A percentile compares a stretch with the other conserved stretches of the same genome.
phyloP scores from a whole-genome alignment of 2,888 invertebrate species.

The Parnassius smintheus region DNA sequence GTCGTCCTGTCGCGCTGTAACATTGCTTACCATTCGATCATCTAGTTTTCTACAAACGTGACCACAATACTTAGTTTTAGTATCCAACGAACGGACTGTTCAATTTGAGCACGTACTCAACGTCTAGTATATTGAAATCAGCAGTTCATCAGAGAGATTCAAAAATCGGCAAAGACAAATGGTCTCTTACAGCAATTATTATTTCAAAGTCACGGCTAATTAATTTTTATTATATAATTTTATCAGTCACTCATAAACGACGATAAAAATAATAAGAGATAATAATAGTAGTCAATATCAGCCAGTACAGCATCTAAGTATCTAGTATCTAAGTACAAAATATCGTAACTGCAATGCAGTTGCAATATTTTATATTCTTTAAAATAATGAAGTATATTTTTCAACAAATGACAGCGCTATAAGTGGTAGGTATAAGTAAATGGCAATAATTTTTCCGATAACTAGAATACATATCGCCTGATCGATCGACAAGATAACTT shows the following conservation, averaged over 20 bases:
- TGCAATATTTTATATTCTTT: conserved; percentile 32
- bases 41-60: conserved; percentile 35
- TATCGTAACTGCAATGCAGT: background rate
- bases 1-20: conserved; percentile 41
- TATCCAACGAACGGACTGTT: no score
- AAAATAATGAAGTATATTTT: conserved; percentile 30
- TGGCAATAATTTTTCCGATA: conserved; percentile 51
- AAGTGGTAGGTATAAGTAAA: conserved; percentile 30
- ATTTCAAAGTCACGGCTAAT: no score
- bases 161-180: no score
- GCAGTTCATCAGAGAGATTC: no score
- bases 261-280: no score
- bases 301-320: background rate
- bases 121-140: no score
- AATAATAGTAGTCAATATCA: no score
- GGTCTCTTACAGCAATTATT: no score
- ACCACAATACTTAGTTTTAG: conserved; percentile 20
- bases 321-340: background rate
- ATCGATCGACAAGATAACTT: conserved; percentile 66
- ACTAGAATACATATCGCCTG: conserved; percentile 56
- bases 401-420: conserved; percentile 32
- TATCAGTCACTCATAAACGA: no score
- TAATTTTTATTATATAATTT: no score
- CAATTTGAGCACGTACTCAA: no score
- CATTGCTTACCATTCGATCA: conserved; percentile 34